Evolutionary conservation across 2,113 vertebrate genomes (phyloP).

Genomic region (Onychostruthus taczanowskii): DNA sequence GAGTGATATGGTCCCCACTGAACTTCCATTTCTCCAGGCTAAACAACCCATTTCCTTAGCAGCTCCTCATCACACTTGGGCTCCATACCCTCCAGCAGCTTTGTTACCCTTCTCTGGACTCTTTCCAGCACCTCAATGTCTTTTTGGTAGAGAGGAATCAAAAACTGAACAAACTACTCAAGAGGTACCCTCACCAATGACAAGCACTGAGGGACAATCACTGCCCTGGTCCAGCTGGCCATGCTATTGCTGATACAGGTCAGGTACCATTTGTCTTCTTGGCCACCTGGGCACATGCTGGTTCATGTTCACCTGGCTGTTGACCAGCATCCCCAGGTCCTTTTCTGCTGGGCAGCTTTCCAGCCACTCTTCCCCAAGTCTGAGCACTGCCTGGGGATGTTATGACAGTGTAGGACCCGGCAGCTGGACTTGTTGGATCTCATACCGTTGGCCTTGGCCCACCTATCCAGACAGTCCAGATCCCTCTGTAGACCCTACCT

Average conservation of each 20-base stretch:
- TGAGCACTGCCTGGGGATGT: background rate
- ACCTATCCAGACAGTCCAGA: background rate
- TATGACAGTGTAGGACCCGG: background rate
- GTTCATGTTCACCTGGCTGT: background rate
- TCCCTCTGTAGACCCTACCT: background rate
- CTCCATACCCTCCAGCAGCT: background rate
- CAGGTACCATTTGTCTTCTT: background rate
- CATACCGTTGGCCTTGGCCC: accelerated
- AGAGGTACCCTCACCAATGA: background rate
- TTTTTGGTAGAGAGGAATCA: background rate
- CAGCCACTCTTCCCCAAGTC: background rate
- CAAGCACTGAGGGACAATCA: background rate
- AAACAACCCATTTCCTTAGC: background rate
- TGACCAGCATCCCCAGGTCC: accelerated
- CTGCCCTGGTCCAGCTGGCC: background rate
- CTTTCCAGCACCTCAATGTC: background rate
- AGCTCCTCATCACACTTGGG: background rate
- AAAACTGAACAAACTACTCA: background rate
- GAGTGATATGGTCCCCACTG: background rate
- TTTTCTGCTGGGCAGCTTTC: background rate
- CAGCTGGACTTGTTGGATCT: background rate
- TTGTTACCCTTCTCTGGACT: background rate
- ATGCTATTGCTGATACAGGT: background rate
- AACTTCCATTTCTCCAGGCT: background rate
- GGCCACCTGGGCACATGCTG: background rate